Conservation (phyloP, 2,113 vertebrate species). For the Bombycilla garrulus region DNA sequence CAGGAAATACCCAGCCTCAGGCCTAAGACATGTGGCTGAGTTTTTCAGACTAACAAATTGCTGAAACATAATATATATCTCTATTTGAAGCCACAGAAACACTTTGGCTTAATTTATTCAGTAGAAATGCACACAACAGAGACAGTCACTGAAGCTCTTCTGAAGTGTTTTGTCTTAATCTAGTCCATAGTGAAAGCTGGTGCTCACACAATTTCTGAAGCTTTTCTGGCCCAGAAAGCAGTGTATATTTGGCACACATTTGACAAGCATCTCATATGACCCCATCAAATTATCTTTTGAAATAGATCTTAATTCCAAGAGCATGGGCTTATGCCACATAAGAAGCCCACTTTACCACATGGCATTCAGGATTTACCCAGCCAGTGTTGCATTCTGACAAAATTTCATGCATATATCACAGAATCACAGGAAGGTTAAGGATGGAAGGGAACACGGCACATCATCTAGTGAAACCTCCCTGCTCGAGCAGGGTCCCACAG, state of each 20-base stretch:
- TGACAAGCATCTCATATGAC: background rate
- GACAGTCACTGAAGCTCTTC: background rate
- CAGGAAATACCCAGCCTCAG: background rate
- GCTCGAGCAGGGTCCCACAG: background rate
- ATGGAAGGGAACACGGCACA: accelerated
- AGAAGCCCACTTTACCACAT: background rate
- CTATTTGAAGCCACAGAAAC: background rate
- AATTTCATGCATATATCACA: background rate
- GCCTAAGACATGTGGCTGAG: background rate
- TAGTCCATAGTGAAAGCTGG: background rate
- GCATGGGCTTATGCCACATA: background rate
- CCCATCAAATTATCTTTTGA: background rate
- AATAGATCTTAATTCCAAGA: background rate
- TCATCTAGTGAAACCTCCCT: background rate
- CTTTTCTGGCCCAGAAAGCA: background rate
- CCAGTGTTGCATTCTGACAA: background rate
- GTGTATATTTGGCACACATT: background rate
- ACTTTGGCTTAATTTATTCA: background rate
- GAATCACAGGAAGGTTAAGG: background rate
- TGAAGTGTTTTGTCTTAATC: background rate
- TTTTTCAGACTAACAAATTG: background rate
- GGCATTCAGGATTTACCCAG: background rate
- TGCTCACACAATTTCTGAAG: background rate
- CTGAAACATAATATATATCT: background rate
- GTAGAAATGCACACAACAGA: background rate